A percentile compares a stretch with the other conserved stretches of the same genome.
phyloP scores from a whole-genome alignment of 2,888 invertebrate species.

The Lissonota sp. region DNA sequence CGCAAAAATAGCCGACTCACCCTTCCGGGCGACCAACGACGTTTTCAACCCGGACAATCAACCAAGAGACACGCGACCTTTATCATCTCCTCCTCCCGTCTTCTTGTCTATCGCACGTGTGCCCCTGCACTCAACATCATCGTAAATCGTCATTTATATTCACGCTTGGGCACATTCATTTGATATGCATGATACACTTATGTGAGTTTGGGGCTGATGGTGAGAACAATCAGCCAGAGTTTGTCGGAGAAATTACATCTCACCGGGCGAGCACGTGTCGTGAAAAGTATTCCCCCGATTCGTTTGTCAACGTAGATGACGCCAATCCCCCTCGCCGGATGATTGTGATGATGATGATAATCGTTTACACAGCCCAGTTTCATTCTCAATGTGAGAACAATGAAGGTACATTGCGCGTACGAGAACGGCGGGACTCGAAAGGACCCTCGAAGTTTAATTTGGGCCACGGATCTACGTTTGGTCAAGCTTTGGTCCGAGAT shows the following conservation, averaged over 20 bases:
- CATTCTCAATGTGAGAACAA: not conserved
- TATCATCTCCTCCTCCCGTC: not conserved
- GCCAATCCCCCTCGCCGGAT: not conserved
- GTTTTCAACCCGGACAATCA: not conserved
- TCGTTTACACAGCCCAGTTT: not conserved
- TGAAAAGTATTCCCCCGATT: slow-evolving; percentile 13
- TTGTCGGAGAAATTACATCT: slow-evolving; percentile 35
- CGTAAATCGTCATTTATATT: not conserved
- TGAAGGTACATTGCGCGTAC: not conserved
- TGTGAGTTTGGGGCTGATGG: not conserved
- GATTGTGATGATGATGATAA: not conserved
- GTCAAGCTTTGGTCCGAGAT: too few species aligned
- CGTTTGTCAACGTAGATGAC: not conserved
- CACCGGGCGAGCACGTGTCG: slow-evolving; percentile 37
- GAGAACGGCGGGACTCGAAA: too few species aligned
- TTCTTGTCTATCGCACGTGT: not conserved
- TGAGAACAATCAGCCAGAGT: not conserved
- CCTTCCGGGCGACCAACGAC: not conserved
- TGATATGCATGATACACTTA: not conserved
- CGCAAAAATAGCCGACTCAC: not conserved
- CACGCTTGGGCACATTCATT: not conserved
- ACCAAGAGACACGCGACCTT: not conserved
- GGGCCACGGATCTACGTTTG: too few species aligned
- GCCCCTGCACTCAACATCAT: not conserved
- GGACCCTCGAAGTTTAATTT: too few species aligned